Evolutionary conservation across 2,797 vertebrate genomes (phyloP).

Genomic region (Enteromius treurensis): DNA sequence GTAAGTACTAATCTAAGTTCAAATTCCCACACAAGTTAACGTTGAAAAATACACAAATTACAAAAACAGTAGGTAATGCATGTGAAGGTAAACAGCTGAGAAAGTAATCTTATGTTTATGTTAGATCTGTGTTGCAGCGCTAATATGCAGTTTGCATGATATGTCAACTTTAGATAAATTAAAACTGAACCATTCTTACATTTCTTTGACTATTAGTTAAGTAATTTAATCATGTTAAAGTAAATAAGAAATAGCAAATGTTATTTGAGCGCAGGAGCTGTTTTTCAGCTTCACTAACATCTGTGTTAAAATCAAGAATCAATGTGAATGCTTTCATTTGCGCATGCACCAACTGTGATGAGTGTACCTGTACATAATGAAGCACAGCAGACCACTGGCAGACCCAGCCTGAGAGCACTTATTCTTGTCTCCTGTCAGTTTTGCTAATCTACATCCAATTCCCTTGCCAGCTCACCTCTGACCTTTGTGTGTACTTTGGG

Average conservation of each 20-base stretch:
- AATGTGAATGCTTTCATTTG: neutral
- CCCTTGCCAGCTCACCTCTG: constrained; percentile 22
- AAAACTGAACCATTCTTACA: neutral
- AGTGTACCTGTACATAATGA: neutral
- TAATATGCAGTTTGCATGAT: too few relatives aligned
- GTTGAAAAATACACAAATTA: too few relatives aligned
- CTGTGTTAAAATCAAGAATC: neutral
- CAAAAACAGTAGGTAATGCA: too few relatives aligned
- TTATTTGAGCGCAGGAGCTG: neutral
- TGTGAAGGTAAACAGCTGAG: too few relatives aligned
- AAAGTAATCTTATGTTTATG: too few relatives aligned
- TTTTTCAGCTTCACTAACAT: neutral
- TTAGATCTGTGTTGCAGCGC: too few relatives aligned
- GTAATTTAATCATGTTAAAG: neutral
- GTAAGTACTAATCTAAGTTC: too few relatives aligned
- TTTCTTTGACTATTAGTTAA: neutral
- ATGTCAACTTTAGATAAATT: too few relatives aligned
- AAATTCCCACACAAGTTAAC: too few relatives aligned
- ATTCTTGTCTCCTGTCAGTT: constrained; percentile 40
- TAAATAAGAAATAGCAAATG: neutral
- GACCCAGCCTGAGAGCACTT: neutral
- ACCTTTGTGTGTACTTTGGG: constrained; percentile 24
- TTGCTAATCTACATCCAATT: constrained; percentile 41
- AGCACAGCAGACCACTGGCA: neutral
- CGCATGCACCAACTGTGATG: neutral